Evolutionary conservation across 2,797 vertebrate genomes (phyloP).

Genomic region (Melanotaenia trifasciata): DNA sequence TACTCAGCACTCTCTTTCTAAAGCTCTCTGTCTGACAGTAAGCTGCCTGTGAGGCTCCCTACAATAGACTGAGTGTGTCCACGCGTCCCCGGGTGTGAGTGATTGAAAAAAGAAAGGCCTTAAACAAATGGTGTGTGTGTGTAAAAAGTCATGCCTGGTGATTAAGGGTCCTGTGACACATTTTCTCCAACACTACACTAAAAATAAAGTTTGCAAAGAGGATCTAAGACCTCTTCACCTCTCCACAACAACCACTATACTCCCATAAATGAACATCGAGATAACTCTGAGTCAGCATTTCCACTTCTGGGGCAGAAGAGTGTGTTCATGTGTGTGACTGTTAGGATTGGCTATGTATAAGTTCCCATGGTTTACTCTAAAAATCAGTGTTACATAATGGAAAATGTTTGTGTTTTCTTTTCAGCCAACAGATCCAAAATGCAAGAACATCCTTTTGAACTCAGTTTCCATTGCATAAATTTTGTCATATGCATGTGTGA

Average conservation of each 20-base stretch:
- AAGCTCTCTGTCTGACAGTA: conserved; percentile 67
- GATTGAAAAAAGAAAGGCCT: conserved; percentile 35
- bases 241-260: conserved; percentile 35
- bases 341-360: neutral
- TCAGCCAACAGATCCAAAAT: too few relatives aligned
- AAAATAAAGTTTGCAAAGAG: conserved; percentile 72
- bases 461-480: too few relatives aligned
- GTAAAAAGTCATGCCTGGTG: conserved; percentile 57
- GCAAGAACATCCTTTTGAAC: too few relatives aligned
- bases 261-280: conserved; percentile 39
- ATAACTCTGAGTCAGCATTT: conserved; percentile 58
- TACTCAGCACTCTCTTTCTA: conserved; percentile 70
- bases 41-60: conserved; percentile 61
- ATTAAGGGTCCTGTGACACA: conserved; percentile 69
- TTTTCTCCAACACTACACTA: conserved; percentile 53
- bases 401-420: too few relatives aligned
- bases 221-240: conserved; percentile 56
- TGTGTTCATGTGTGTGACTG: neutral
- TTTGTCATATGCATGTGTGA: too few relatives aligned
- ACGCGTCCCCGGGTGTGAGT: conserved; percentile 40
- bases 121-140: conserved; percentile 44
- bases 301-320: conserved; percentile 17
- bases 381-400: too few relatives aligned
- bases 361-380: too few relatives aligned
- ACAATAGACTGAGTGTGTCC: conserved; percentile 73